Evolutionary conservation across 1,140 invertebrate species (phyloP).

Genomic region (Bombus waltoni): DNA sequence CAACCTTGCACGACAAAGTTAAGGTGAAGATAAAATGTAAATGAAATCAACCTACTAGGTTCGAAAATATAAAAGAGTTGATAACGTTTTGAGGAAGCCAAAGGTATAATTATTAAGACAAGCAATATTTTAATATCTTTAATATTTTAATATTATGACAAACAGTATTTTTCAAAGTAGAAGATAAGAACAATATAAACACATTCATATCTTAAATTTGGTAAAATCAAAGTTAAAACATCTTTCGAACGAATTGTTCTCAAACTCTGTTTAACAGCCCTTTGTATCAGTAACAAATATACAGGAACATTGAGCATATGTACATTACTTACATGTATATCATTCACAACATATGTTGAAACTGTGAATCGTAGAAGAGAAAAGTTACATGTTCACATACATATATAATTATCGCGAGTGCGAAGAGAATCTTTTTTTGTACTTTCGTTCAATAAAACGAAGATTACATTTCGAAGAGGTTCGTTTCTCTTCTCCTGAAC

Average conservation of each 20-base stretch:
- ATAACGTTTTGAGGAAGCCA: no score
- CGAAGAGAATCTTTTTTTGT: not conserved
- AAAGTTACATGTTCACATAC: not conserved
- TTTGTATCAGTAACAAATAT: not conserved
- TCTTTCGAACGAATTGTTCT: no score
- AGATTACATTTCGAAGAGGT: not conserved
- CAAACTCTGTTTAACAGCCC: not conserved
- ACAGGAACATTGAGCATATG: slow-evolving; percentile 5
- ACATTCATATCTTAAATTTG: no score
- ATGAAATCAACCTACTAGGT: no score
- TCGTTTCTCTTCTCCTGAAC: not conserved
- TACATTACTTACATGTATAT: not conserved
- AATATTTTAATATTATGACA: no score
- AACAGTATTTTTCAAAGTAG: no score
- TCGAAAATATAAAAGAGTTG: no score
- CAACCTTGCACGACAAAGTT: slow-evolving; percentile 88
- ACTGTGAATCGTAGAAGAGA: not conserved
- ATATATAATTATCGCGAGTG: not conserved
- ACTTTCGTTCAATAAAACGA: not conserved
- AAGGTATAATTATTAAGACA: no score
- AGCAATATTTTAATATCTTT: no score
- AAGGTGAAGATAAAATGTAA: slow-evolving; percentile 11
- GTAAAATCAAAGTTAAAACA: no score
- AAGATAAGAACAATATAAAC: no score
- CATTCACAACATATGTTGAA: not conserved